Evolutionary conservation across 2,797 vertebrate species (phyloP).

Genomic region (Dicrostonyx torquatus): DNA sequence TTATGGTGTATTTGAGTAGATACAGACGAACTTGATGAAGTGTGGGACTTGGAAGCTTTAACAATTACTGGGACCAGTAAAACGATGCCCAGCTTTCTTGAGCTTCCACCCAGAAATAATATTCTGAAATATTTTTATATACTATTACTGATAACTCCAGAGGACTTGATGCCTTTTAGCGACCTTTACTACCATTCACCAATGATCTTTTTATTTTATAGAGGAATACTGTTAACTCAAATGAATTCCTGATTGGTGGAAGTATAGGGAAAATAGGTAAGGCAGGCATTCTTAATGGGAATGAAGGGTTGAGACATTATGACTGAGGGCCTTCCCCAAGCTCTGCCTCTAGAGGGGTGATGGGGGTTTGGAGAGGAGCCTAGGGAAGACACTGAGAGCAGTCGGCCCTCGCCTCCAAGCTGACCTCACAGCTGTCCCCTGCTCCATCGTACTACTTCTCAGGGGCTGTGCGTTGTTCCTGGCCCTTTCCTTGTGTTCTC

Average conservation of each 20-base stretch:
- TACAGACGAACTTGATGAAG: background rate
- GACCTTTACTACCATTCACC: background rate
- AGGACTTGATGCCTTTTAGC: background rate
- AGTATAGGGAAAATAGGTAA: background rate
- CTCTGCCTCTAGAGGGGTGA: background rate
- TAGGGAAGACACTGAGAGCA: background rate
- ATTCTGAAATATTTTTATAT: background rate
- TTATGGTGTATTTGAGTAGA: background rate
- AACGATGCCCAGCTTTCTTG: background rate
- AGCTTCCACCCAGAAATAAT: background rate
- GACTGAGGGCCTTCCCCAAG: background rate
- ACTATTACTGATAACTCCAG: background rate
- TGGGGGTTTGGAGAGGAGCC: background rate
- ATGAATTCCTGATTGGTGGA: background rate
- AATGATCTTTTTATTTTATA: background rate
- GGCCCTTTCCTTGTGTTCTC: background rate
- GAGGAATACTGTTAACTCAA: background rate
- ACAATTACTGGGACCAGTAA: background rate
- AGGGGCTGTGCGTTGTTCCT: background rate
- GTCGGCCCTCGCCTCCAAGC: background rate
- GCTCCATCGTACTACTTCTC: background rate
- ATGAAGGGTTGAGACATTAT: background rate
- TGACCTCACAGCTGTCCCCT: background rate
- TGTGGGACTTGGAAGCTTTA: conserved; percentile 7
- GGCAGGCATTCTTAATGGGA: background rate